phyloP scores from a whole-genome alignment of 1,140 invertebrate species.

The Trachelipus rathkii region DNA sequence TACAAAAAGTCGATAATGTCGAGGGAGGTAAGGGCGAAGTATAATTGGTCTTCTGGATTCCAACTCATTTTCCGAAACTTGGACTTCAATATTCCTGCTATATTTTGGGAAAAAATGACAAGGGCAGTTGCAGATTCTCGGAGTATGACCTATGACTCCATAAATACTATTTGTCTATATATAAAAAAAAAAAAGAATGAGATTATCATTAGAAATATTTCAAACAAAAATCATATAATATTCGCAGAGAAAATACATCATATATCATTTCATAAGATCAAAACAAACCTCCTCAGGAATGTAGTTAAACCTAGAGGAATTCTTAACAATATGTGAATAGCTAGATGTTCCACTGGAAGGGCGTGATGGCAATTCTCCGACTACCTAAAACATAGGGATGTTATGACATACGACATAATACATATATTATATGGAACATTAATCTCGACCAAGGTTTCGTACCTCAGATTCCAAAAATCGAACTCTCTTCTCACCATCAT shows the following conservation, averaged over 20 bases:
- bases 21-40: not conserved
- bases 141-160: constrained; percentile 26
- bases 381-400: constrained; percentile 3
- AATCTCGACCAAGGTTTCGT: not conserved
- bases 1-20: not conserved
- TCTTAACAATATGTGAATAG: constrained; percentile 21
- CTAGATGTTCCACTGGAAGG: constrained; percentile 9
- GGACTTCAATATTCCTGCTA: constrained; percentile 10
- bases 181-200: too few relatives aligned
- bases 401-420: not conserved
- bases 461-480: constrained; percentile 7
- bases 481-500: not conserved
- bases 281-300: not conserved
- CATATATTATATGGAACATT: not conserved
- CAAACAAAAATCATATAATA: not conserved
- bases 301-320: constrained; percentile 20
- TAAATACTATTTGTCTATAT: not conserved
- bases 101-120: constrained; percentile 40
- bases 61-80: not conserved
- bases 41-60: not conserved
- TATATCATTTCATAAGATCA: not conserved
- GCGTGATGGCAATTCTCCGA: not conserved
- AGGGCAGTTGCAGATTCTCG: constrained; percentile 40
- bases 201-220: not conserved
- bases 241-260: not conserved